Base-by-base conservation (phyloP, 2,113 vertebrate genomes). In the Cryptotis parvus region DNA sequence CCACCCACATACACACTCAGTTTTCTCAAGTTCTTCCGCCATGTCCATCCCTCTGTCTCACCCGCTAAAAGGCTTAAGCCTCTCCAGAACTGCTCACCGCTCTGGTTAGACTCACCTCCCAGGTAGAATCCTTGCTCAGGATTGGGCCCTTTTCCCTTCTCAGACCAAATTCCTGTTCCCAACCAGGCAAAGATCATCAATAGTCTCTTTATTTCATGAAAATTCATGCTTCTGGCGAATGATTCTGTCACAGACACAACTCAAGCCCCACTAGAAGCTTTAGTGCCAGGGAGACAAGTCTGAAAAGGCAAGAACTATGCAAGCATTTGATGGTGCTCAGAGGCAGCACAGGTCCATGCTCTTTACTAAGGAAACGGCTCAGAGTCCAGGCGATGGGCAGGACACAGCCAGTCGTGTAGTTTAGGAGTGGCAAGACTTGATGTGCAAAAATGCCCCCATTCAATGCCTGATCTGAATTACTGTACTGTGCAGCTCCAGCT, bases 291-390 rank as follows among this genome's bases (percentile, higher is more conserved):
- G 68, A 70, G 31, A 58, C n/a, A 78, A 55, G 82, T 52, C 65
- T 27, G 68, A 90, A 91, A 95, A 75, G 82, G 81, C 85, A 92
- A 49, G 83, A 89, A 91, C 94, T 94, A 22, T 93, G 70, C 78
- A 92, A 66, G 61, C 70, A 15, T 39, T 78, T 73, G 43, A 76
- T 84, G 66, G 79, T 89, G 88, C 83, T 92, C 83, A 63, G 18
- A 77, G 39, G 78, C 55, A 79, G 66, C 39, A 37, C 4, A 1
- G 41, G n/a, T 33, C 58, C 7, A 39, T 29, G 79, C 79, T 87
- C 74, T 39, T 33, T 31, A 55, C 39, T 89, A 29, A 41, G 45
- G 84, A 92, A 70, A 41, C 68, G 61, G 83, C 58, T 52, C 6
- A 1, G 58, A 45, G 39, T 83, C 1, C 0, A 85, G 39, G 24